phyloP scores from a whole-genome alignment of 2,797 vertebrate species.

The Carduelis carduelis region DNA sequence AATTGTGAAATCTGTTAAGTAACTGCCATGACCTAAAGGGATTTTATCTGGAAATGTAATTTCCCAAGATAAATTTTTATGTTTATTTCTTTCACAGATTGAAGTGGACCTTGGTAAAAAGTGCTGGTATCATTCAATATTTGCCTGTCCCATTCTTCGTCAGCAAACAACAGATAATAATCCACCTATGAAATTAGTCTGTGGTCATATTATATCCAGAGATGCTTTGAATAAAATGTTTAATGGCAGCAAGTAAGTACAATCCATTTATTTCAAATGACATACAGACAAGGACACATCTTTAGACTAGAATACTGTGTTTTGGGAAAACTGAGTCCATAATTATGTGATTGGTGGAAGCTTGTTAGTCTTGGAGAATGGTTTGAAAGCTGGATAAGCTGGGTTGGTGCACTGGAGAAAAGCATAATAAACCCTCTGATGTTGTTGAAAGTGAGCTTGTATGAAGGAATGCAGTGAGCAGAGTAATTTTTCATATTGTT shows the following conservation, averaged over 20 bases:
- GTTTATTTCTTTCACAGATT: constrained; percentile 71
- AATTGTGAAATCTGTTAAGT: neutral
- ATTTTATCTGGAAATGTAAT: neutral
- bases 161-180: constrained; percentile 87
- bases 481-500: neutral
- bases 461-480: neutral
- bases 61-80: neutral
- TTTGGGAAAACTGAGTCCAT: neutral
- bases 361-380: neutral
- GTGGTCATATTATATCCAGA: constrained; percentile 86
- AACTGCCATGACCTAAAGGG: neutral
- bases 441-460: neutral
- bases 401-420: neutral
- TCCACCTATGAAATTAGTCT: constrained; percentile 85
- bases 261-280: neutral
- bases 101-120: constrained; percentile 86
- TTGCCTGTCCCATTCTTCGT: constrained; percentile 86
- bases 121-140: constrained; percentile 88
- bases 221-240: constrained; percentile 89
- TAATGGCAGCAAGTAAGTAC: constrained; percentile 87
- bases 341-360: neutral
- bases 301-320: neutral
- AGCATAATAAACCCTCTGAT: neutral
- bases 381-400: neutral
- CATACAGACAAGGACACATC: neutral